Evolutionary conservation across 2,797 vertebrate genomes (phyloP).

Genomic region (Crotalus adamanteus): DNA sequence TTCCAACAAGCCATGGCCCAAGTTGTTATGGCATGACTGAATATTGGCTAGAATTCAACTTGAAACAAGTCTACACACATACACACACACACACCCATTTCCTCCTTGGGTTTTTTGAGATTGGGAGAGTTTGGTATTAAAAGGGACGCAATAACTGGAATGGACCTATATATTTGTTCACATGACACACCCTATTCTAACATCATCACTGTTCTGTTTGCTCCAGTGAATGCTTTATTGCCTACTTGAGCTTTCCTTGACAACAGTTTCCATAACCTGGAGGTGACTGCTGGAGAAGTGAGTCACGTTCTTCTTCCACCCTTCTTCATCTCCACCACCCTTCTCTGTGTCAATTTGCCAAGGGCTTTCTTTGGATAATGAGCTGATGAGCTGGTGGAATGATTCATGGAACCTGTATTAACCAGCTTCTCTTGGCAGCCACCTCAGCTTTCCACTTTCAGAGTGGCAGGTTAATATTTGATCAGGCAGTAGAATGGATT

Average conservation of each 20-base stretch:
- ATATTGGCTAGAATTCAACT: not conserved
- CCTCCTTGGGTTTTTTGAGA: not conserved
- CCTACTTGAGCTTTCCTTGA: conserved; percentile 14
- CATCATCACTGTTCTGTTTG: not conserved
- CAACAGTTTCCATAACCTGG: conserved; percentile 37
- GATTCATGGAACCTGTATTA: conserved; percentile 22
- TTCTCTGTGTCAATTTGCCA: conserved; percentile 26
- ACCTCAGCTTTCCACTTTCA: conserved; percentile 19
- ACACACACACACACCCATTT: not conserved
- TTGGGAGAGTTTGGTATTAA: not conserved
- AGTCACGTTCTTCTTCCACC: conserved; percentile 13
- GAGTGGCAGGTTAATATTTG: conserved; percentile 22
- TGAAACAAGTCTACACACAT: not conserved
- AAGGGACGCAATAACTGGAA: not conserved
- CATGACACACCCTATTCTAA: not conserved
- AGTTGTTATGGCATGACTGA: not conserved
- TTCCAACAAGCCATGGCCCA: not conserved
- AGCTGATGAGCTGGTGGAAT: conserved; percentile 15
- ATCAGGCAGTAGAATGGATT: conserved; percentile 5
- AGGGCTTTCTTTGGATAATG: not conserved
- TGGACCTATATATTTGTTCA: not conserved
- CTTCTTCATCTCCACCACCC: not conserved
- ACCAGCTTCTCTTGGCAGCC: conserved; percentile 22
- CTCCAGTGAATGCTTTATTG: conserved; percentile 13
- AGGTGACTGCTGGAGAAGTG: conserved; percentile 27